Percentiles rank a stretch among this genome's conserved stretches.
phyloP scores from a whole-genome alignment of 1,140 invertebrate species.

The Elysia chlorotica region DNA sequence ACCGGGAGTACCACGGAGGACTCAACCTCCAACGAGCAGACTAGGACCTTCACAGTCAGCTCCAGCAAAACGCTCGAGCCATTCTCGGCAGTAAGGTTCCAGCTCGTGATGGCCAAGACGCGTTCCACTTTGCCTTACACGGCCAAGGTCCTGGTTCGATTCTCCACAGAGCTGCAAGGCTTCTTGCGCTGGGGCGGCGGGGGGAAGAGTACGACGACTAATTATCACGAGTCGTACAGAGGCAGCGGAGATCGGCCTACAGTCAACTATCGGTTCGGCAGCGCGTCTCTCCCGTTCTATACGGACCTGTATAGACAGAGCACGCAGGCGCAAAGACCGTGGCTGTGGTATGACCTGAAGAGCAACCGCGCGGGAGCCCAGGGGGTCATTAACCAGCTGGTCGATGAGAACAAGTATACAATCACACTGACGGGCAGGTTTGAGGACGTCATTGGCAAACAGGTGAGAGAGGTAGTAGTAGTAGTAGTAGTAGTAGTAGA shows the following conservation, averaged over 20 bases:
- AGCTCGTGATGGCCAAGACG: not conserved
- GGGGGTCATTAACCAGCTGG: not conserved
- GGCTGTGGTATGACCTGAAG: conserved; percentile 3
- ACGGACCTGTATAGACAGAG: not conserved
- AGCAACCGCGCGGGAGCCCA: not conserved
- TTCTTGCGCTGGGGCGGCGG: not conserved
- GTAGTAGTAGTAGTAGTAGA: too few relatives aligned
- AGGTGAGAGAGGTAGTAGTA: too few relatives aligned
- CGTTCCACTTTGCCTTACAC: not conserved
- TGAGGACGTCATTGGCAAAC: not conserved
- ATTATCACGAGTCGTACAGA: not conserved
- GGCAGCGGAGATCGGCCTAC: not conserved
- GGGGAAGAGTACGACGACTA: not conserved
- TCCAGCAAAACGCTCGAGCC: not conserved
- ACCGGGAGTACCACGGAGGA: not conserved
- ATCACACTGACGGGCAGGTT: not conserved
- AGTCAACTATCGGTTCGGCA: not conserved
- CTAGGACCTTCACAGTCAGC: not conserved
- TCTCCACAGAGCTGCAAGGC: conserved; percentile 2
- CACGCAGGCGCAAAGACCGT: not conserved
- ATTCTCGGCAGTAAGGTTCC: not conserved
- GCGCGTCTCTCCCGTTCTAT: not conserved
- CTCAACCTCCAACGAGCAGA: not conserved
- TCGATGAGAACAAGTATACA: not conserved
- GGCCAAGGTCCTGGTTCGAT: not conserved